phyloP scores from a whole-genome alignment of 2,888 invertebrate species.

The Caenorhabditis becei region DNA sequence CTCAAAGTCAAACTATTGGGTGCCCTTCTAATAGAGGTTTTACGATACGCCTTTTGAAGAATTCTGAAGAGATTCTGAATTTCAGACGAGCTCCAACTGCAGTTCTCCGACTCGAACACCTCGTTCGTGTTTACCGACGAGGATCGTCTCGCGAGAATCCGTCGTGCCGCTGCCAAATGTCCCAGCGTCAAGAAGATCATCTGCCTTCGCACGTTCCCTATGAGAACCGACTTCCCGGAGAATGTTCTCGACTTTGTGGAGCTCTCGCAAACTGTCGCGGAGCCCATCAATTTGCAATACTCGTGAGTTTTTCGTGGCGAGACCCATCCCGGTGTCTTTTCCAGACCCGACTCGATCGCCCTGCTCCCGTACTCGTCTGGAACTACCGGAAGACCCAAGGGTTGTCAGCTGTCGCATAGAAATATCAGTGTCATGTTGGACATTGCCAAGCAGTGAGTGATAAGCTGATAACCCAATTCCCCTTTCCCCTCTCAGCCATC shows the following conservation, averaged over 20 bases:
- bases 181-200: conserved; percentile 57
- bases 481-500: conserved; percentile 18
- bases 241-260: conserved; percentile 60
- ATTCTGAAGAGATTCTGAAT: no score
- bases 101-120: conserved; percentile 66
- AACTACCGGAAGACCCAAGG: conserved; percentile 84
- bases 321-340: no score
- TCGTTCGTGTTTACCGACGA: conserved; percentile 69
- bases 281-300: conserved; percentile 45
- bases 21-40: no score
- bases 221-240: conserved; percentile 56
- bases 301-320: no score
- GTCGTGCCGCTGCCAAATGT: conserved; percentile 62
- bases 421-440: conserved; percentile 73
- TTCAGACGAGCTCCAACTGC: conserved; percentile 70
- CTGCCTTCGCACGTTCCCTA: conserved; percentile 58
- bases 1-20: no score
- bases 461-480: neutral
- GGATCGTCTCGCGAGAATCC: conserved; percentile 60
- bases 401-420: conserved; percentile 73
- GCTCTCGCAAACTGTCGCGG: conserved; percentile 38
- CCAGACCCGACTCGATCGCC: conserved; percentile 55
- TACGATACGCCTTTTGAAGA: no score
- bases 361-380: conserved; percentile 83
- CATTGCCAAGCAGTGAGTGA: conserved; percentile 62